Evolutionary conservation across 1,140 invertebrate genomes (phyloP), one percentile per base, ranked within the genome.

Genomic region (Samia ricini): DNA sequence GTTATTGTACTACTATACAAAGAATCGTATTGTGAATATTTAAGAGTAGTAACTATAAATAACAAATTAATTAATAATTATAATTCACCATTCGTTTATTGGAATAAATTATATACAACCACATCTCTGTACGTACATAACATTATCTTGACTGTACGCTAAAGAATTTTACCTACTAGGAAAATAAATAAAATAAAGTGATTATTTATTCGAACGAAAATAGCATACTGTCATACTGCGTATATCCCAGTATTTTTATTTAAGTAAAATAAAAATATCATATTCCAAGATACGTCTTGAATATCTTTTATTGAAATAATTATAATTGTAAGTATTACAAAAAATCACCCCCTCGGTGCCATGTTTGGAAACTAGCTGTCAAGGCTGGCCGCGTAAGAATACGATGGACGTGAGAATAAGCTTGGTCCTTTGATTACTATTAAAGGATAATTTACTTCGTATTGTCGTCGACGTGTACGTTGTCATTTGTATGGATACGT

Each of bases 381-480:
- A 42, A 42, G 33, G 33, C 10, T 42, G 33, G 2, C 12, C 33
- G 15, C 12, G 10, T 42, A 42, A 42, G 33, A 42, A 15, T 15
- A 42, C 15, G 8, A 15, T 42, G 4, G 10, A 42, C 15, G 12
- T 12, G 33, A 42, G 33, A 42, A 15, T 42, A 15, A n/a, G 51
- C 51, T 52, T 21, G 20, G 51, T 52, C 51, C 51, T 52, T 23
- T 21, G 20, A 22, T 64, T 64, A 18, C 57, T 72, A 76, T 77
- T 79, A 76, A 76, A 79, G 73, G 72, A 83, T 83, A 81, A 84
- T 86, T 84, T 81, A 80, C 74, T 74, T 75, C 70, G 79, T 77
- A 83, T 83, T 84, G 83, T 86, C 80, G 69, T 75, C 64, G 60
- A 50, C 36, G 18, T 49, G 26, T 6, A 24, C 42, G 42, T 21